phyloP scores from a whole-genome alignment of 2,797 vertebrate genomes.

The Poeciliopsis presidionis region DNA sequence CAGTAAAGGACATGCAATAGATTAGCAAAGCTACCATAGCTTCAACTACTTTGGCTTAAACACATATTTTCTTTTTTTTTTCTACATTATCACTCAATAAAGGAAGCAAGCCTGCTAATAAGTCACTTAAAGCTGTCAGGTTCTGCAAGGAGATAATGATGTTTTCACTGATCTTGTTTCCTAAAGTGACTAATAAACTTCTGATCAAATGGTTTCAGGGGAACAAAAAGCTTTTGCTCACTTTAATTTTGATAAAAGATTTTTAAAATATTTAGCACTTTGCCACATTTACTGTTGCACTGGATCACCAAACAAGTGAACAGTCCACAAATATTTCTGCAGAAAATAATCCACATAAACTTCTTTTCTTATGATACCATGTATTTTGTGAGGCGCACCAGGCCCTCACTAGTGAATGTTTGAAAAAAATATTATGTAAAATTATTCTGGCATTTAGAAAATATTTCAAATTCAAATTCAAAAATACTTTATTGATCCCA shows the following conservation, averaged over 20 bases:
- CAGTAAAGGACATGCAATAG: not conserved
- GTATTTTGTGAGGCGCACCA: too few relatives aligned
- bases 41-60: constrained; percentile 60
- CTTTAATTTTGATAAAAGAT: not conserved
- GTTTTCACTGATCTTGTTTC: not conserved
- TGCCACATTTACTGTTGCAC: not conserved
- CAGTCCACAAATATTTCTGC: not conserved
- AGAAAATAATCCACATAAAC: not conserved
- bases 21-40: constrained; percentile 2
- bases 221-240: not conserved
- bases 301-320: not conserved
- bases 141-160: not conserved
- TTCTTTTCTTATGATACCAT: too few relatives aligned
- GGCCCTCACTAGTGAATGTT: too few relatives aligned
- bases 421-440: not conserved
- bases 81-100: constrained; percentile 1
- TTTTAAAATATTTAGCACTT: not conserved
- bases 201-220: not conserved
- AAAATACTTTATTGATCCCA: too few relatives aligned
- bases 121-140: not conserved
- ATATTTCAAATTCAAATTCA: not conserved
- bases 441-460: not conserved
- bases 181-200: not conserved
- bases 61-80: constrained; percentile 27
- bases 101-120: not conserved